These are phyloP conservation scores for Phallusia fumigata DNA, from an alignment of 23 tunicate genomes.

Conservation along the genomic window DNA sequence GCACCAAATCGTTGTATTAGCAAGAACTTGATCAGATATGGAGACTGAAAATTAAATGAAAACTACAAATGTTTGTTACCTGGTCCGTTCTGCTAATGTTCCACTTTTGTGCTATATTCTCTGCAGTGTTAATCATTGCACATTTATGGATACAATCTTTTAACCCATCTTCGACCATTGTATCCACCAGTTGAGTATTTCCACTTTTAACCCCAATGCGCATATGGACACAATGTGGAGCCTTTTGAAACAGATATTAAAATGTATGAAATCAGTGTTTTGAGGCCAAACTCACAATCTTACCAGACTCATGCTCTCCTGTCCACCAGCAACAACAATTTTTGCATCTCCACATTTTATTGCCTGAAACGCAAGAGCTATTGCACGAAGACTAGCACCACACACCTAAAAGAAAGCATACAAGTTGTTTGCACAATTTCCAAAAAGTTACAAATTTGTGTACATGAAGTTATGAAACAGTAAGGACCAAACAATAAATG, in stretches of 20 bases:
- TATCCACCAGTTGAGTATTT: constrained; percentile 16
- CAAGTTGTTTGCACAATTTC: not conserved
- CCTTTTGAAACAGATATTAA: not conserved
- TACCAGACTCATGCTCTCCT: constrained; percentile 58
- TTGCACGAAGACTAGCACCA: constrained; percentile 59
- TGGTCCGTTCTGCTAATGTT: constrained; percentile 32
- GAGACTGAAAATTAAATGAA: no score
- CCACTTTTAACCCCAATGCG: constrained; percentile 17
- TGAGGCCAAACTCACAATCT: not conserved
- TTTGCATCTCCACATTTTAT: constrained; percentile 52
- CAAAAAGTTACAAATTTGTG: no score
- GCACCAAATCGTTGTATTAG: not conserved
- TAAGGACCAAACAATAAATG: no score
- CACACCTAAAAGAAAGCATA: constrained; percentile 40
- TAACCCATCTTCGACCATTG: constrained; percentile 61
- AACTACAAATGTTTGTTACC: not conserved
- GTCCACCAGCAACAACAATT: constrained; percentile 64
- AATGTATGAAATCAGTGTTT: not conserved
- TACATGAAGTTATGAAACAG: not conserved
- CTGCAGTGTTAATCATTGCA: constrained; percentile 63
- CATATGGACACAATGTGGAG: constrained; percentile 63
- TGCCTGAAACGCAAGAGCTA: constrained; percentile 56
- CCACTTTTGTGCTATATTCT: constrained; percentile 46
- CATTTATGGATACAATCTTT: constrained; percentile 40
- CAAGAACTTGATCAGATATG: not conserved